A percentile compares a stretch with the other conserved stretches of the same genome.
Conservation (phyloP, 2,888 invertebrate genomes). For the Isotomurus palustris region DNA sequence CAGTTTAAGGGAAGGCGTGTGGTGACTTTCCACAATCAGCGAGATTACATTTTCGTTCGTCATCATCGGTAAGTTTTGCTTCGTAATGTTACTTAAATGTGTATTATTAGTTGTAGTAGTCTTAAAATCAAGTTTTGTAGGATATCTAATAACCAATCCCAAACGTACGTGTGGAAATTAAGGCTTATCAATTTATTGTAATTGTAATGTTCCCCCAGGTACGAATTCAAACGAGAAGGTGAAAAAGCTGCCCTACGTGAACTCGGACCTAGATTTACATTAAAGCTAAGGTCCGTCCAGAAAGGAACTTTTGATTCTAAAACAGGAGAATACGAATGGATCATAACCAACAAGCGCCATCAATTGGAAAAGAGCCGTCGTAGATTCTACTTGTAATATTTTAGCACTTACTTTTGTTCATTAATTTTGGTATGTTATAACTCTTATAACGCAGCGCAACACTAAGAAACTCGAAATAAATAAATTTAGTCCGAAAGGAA, state of each 20-base stretch:
- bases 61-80: conserved; percentile 72
- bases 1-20: conserved; percentile 89
- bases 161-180: too few species aligned
- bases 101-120: neutral
- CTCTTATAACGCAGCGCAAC: too few species aligned
- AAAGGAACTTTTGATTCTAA: conserved; percentile 97
- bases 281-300: conserved; percentile 85
- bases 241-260: conserved; percentile 72
- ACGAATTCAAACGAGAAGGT: conserved; percentile 71
- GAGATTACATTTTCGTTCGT: conserved; percentile 97
- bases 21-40: conserved; percentile 97
- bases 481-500: too few species aligned
- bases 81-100: neutral
- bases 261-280: conserved; percentile 94
- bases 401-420: neutral
- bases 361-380: conserved; percentile 89
- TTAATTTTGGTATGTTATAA: neutral
- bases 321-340: conserved; percentile 95
- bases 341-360: conserved; percentile 81
- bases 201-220: conserved; percentile 56
- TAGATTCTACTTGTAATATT: conserved; percentile 75
- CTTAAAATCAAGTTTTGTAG: too few species aligned
- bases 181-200: too few species aligned
- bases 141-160: too few species aligned
- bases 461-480: too few species aligned